Evolutionary conservation across 1,140 invertebrate genomes (phyloP).

Genomic region (Drosophila kanapiae): DNA sequence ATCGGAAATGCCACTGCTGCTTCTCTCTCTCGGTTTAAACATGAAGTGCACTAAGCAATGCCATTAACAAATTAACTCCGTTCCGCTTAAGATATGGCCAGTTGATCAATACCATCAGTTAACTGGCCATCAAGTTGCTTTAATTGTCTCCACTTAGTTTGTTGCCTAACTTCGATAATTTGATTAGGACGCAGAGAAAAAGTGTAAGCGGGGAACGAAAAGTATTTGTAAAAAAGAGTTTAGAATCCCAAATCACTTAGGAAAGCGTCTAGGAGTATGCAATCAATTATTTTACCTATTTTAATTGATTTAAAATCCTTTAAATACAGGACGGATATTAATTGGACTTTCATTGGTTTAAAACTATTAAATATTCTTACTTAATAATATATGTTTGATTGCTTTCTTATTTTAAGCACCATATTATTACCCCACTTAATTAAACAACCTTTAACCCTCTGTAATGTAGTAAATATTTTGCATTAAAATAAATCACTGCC

Average conservation of each 20-base stretch:
- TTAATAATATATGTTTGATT: too few species aligned
- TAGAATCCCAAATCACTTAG: background rate
- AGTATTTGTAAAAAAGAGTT: background rate
- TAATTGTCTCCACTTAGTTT: background rate
- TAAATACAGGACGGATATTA: too few species aligned
- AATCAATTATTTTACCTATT: background rate
- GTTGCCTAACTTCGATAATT: background rate
- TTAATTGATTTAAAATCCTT: background rate
- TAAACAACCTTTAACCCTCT: background rate
- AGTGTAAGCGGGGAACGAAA: background rate
- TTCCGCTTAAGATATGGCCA: conserved; percentile 11
- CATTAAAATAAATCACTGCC: background rate
- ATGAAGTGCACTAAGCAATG: conserved; percentile 53
- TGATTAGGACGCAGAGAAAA: background rate
- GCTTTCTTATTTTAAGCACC: too few species aligned
- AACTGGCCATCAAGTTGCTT: background rate
- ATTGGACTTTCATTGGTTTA: too few species aligned
- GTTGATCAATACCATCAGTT: conserved; percentile 13
- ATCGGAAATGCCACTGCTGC: conserved; percentile 39
- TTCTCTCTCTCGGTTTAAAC: conserved; percentile 32
- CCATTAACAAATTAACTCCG: conserved; percentile 66
- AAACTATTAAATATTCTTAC: too few species aligned
- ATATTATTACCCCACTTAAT: too few species aligned
- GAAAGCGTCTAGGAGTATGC: background rate
- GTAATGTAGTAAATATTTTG: background rate